Evolutionary conservation across 2,888 invertebrate genomes (phyloP), one percentile per base, ranked within the genome.

Genomic region (Desoria tigrina): DNA sequence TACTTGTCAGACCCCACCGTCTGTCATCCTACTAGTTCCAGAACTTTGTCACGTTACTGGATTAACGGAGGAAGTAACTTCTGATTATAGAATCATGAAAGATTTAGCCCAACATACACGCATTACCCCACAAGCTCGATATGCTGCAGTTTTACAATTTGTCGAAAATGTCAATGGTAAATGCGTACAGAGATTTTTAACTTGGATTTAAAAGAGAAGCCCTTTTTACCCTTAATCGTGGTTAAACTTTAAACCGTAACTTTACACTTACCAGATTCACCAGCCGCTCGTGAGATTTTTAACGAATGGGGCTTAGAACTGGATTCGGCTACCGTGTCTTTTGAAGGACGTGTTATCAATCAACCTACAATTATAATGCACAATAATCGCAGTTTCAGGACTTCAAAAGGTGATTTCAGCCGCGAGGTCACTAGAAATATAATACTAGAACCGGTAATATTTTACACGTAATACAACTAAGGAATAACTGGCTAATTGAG

Each of bases 21-120:
- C 61, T 16, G 23, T 69, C 7, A 66, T 76, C 57, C 86, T 87
- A 65, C 82, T 97, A 23, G 84, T 98, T 16, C 97, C 97, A 0
- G 97, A 97, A 80, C 82, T 97, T 7, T 93, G 93, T 77, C 89
- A 86, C 78, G 80, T 95, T 77, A 93, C 96, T 0, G 97, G 96
- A 0, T 80, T 98, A 1, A 89, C 90, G 0, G 94, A 96, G 73
- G 86, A 86, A 45, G 88, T 94, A 83, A 83, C 92, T 1, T 82
- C 81, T 24, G 90, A 97, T 81, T 90, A 89, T 78, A 85, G 84
- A 74, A 84, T 95, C 0, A 95, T 96, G 93, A 89, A 89, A 78
- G 91, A 92, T 72, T 86, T 94, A 0, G 88, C 89, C 0, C 82
- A 83, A 0, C 88, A 88, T 77, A 96, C 94, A 0, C 83, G 90